Evolutionary conservation across 2,888 invertebrate species (phyloP), one percentile per base, ranked within the genome.

Genomic region (Eumacrocentrus americanus): DNA sequence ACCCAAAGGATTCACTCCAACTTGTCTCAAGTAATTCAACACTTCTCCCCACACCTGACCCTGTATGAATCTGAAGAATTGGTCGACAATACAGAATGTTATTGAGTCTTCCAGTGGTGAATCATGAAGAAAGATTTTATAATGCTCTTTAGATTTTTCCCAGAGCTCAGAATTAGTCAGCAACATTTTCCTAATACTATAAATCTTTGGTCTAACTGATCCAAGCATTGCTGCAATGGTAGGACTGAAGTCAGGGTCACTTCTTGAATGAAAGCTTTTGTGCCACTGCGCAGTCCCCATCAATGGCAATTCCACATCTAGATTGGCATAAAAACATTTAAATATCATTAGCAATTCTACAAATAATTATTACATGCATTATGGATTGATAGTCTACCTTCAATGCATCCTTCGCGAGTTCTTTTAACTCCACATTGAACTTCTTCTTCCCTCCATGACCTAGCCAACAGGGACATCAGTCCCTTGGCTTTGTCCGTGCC

Each of bases 31-130:
- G 65, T 81, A 80, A 25, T 65, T 70, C 11, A 70, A 62, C 1
- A 84, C 64, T 67, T 83, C 83, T 16, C 73, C 64, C 84, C 84
- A 84, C 6, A 79, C 72, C 68, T 84, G 81, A 1, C 81, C 81
- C 44, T 82, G 66, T 66, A 82, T 83, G 47, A 84, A 66, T 4
- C 77, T 75, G 23, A 83, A 75, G 63, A 79, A 84, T 62, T 83
- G 79, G 69, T 83, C 81, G 1, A 81, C 80, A 35, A 81, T 60
- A 46, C 80, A 66, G 67, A 80, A 72, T 1, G 83, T 83, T 20
- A 83, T 73, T 60, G 75, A 69, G 72, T 83, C 82, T 61, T 77
- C 67, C 3, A 63, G 59, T 6, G 73, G 63, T 40, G 82, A 61
- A 16, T 76, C 68, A 11, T 77, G 65, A 9, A 75, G 58, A 34